Conservation (phyloP, 1,140 invertebrate species). For the Galleria mellonella region DNA sequence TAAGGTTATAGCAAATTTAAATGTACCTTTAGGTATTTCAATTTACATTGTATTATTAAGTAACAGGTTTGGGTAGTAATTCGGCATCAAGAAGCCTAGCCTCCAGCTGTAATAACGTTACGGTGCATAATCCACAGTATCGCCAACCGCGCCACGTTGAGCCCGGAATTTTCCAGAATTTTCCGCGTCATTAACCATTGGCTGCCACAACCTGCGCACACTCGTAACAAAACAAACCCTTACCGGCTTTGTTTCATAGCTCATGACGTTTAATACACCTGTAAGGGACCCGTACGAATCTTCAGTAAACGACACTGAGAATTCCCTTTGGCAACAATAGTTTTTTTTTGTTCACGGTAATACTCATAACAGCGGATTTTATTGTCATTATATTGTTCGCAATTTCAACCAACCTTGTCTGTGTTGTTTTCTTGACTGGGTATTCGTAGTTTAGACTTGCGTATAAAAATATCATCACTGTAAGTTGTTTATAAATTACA, state of each 20-base stretch:
- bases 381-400: constrained; percentile 1
- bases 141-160: constrained; percentile 11
- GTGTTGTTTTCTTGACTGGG: constrained; percentile 1
- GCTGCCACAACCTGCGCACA: too few species aligned
- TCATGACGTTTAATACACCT: constrained; percentile 18
- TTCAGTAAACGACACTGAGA: constrained; percentile 2
- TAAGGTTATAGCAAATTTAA: too few species aligned
- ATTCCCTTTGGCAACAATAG: not conserved
- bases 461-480: not conserved
- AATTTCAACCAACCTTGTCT: not conserved
- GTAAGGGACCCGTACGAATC: not conserved
- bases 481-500: not conserved
- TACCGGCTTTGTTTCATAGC: constrained; percentile 25
- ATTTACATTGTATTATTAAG: too few species aligned
- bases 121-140: constrained; percentile 34
- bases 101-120: constrained; percentile 36
- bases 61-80: constrained; percentile 3
- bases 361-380: constrained; percentile 1
- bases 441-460: not conserved
- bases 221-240: constrained; percentile 29
- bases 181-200: constrained; percentile 39
- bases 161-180: constrained; percentile 32
- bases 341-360: not conserved
- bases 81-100: constrained; percentile 14
- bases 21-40: too few species aligned